Evolutionary conservation across 2,888 invertebrate species (phyloP).

Genomic region (Habrosyne pyritoides): DNA sequence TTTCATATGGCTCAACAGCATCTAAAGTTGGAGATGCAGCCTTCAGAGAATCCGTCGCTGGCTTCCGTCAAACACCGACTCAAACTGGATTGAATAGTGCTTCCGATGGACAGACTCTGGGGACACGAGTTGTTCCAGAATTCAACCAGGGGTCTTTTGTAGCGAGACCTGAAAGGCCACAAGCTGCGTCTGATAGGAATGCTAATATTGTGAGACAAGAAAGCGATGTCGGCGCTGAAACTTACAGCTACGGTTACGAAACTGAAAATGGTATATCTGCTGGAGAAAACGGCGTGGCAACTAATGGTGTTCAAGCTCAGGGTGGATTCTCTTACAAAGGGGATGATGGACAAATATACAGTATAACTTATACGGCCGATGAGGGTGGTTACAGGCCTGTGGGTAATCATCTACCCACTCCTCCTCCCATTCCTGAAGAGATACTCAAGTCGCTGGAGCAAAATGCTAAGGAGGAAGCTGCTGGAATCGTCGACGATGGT

Average conservation of each 20-base stretch:
- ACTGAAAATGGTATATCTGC: slow-evolving; percentile 71
- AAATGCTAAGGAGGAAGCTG: slow-evolving; percentile 69
- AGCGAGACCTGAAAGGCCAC: slow-evolving; percentile 43
- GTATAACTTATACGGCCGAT: slow-evolving; percentile 69
- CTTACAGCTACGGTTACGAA: slow-evolving; percentile 63
- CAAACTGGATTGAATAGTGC: background rate
- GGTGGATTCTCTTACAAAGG: slow-evolving; percentile 70
- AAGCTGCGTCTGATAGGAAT: slow-evolving; percentile 51
- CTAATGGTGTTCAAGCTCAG: slow-evolving; percentile 61
- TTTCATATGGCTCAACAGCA: slow-evolving; percentile 65
- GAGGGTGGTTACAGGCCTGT: slow-evolving; percentile 64
- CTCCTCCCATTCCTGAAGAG: slow-evolving; percentile 67
- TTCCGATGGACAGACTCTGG: background rate
- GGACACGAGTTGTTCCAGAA: slow-evolving; percentile 19
- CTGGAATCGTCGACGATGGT: slow-evolving; percentile 71
- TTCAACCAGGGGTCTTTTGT: slow-evolving; percentile 9
- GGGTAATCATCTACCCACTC: slow-evolving; percentile 69
- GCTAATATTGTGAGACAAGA: slow-evolving; percentile 57
- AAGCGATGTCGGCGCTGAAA: slow-evolving; percentile 56
- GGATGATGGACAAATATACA: slow-evolving; percentile 70
- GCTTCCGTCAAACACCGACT: slow-evolving; percentile 26
- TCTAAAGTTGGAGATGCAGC: slow-evolving; percentile 77
- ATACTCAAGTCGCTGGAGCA: slow-evolving; percentile 66
- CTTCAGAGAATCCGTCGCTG: slow-evolving; percentile 46
- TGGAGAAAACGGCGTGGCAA: slow-evolving; percentile 59